Evolutionary conservation across 2,888 invertebrate species (phyloP).

Genomic region (Ennomos fuscantarius): DNA sequence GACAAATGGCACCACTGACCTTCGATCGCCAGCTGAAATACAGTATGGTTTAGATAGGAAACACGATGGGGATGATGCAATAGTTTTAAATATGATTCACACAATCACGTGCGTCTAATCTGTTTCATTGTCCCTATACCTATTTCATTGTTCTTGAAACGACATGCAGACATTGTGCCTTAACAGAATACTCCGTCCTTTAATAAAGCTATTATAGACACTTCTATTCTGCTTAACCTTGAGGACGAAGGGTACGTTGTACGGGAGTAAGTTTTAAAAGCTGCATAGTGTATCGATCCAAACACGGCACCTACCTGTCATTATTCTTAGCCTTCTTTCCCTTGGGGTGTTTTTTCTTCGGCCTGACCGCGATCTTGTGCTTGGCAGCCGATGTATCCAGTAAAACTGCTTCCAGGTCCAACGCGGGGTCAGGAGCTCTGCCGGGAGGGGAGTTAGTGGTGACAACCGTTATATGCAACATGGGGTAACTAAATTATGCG

Average conservation of each 20-base stretch:
- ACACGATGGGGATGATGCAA: neutral
- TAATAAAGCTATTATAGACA: too few species aligned
- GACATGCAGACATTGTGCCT: too few species aligned
- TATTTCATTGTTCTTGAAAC: too few species aligned
- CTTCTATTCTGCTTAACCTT: too few species aligned
- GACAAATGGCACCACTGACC: conserved; percentile 34
- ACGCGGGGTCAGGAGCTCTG: conserved; percentile 83
- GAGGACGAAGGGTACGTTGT: too few species aligned
- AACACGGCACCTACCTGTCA: conserved; percentile 48
- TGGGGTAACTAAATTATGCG: conserved; percentile 2
- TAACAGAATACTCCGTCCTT: too few species aligned
- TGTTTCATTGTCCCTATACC: too few species aligned
- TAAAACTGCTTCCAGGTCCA: conserved; percentile 85
- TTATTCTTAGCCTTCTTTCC: conserved; percentile 45
- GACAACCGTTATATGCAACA: conserved; percentile 45
- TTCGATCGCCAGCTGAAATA: conserved; percentile 18
- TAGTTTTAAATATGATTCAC: neutral
- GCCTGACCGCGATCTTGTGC: conserved; percentile 90
- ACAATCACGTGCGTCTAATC: too few species aligned
- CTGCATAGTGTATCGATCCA: neutral
- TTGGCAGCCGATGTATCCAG: conserved; percentile 90
- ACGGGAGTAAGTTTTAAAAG: neutral
- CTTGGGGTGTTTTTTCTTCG: conserved; percentile 87
- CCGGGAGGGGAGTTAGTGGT: conserved; percentile 58
- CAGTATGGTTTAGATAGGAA: neutral